A percentile compares a stretch with the other conserved stretches of the same genome.
Conservation (phyloP, 1,140 invertebrate genomes). For the Hypsibius dujardini region DNA sequence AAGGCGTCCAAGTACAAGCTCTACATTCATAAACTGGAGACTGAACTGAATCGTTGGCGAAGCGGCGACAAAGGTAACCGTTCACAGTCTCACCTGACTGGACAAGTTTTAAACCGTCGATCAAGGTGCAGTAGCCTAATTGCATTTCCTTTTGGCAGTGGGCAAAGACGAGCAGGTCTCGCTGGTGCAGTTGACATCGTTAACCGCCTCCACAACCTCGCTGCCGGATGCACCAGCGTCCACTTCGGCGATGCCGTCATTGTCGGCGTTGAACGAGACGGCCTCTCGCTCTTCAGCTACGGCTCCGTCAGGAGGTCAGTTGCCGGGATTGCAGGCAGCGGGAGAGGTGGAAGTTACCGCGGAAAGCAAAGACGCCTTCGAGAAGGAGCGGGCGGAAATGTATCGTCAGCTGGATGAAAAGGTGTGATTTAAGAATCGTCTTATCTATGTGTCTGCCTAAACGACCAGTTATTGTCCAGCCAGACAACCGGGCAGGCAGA, state of each 20-base stretch:
- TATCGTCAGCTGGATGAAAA: constrained; percentile 97
- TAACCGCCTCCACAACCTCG: constrained; percentile 33
- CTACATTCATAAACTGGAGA: constrained; percentile 70
- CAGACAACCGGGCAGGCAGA: too few relatives aligned
- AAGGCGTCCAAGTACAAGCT: constrained; percentile 73
- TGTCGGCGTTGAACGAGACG: too few relatives aligned
- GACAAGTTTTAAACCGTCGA: too few relatives aligned
- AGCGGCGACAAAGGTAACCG: constrained; percentile 30
- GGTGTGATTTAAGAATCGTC: too few relatives aligned
- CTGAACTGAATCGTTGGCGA: constrained; percentile 54
- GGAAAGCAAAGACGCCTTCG: constrained; percentile 38
- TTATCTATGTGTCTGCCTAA: too few relatives aligned
- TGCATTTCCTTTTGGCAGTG: too few relatives aligned
- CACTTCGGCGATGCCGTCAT: too few relatives aligned
- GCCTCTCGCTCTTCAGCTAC: too few relatives aligned
- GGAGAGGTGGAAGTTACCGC: constrained; percentile 29
- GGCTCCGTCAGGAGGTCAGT: too few relatives aligned
- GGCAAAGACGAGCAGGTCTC: constrained; percentile 77
- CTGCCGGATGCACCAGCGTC: constrained; percentile 31
- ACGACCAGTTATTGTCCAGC: too few relatives aligned
- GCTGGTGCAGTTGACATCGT: constrained; percentile 42
- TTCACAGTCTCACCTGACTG: too few relatives aligned
- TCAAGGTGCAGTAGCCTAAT: too few relatives aligned
- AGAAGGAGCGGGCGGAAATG: constrained; percentile 71
- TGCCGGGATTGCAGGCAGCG: constrained; percentile 24